Evolutionary conservation across 2,888 invertebrate species (phyloP), one percentile per base, ranked within the genome.

Genomic region (Tipula lateralis): DNA sequence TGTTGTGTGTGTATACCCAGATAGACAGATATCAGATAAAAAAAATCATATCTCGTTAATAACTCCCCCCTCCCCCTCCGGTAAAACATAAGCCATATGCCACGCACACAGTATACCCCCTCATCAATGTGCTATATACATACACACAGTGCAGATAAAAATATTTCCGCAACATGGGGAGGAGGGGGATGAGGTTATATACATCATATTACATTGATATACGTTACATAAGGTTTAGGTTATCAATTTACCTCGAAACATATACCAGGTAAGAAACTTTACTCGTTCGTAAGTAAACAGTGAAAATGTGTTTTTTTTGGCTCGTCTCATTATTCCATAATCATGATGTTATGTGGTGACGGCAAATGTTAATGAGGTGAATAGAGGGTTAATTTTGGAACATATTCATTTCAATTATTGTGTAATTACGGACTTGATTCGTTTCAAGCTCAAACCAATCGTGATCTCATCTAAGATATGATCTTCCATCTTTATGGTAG

Each of bases 391-490:
- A 66, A 66, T 66, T 50, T 66, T 24, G 66, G 7, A 66, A 24
- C 66, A 12, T 66, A 66, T 66, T 66, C 66, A 66, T 66, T 66
- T 66, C 66, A 66, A 66, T 66, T 66, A 66, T n/a, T n/a, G n/a
- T n/a, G n/a, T n/a, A n/a, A n/a, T n/a, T n/a, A n/a, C n/a, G n/a
- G n/a, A n/a, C n/a, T n/a, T n/a, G n/a, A n/a, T n/a, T n/a, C n/a
- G n/a, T n/a, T n/a, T n/a, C n/a, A n/a, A n/a, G n/a, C n/a, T n/a
- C n/a, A n/a, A n/a, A n/a, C n/a, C n/a, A n/a, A n/a, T n/a, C n/a
- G n/a, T n/a, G n/a, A n/a, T n/a, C n/a, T n/a, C n/a, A n/a, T n/a
- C n/a, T n/a, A n/a, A n/a, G n/a, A n/a, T n/a, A n/a, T n/a, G n/a
- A n/a, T n/a, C n/a, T n/a, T n/a, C n/a, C n/a, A n/a, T n/a, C n/a